Percentiles rank a stretch among this genome's conserved stretches.
phyloP scores from a whole-genome alignment of 2,888 invertebrate genomes.

The Trisateles emortualis region DNA sequence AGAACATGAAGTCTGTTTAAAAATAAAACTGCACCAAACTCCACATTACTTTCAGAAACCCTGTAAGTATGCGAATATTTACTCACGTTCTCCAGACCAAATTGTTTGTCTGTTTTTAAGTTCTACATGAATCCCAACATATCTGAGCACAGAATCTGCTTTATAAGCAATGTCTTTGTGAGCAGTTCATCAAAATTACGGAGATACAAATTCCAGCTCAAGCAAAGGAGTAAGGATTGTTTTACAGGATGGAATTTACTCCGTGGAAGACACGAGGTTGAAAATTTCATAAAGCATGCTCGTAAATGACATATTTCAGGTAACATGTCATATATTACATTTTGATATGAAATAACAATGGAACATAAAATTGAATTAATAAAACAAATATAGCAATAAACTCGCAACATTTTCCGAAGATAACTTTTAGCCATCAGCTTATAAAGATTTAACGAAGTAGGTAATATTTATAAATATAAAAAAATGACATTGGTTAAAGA shows the following conservation, averaged over 20 bases:
- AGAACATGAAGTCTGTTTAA: no score
- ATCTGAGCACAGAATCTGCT: conserved; percentile 31
- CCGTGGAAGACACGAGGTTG: conserved; percentile 3
- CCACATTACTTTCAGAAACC: no score
- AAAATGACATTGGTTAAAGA: no score
- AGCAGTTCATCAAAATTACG: conserved; percentile 49
- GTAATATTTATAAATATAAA: no score
- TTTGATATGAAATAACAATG: not conserved
- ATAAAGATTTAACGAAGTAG: no score
- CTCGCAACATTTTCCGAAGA: no score
- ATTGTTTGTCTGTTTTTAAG: not conserved
- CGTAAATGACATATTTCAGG: not conserved
- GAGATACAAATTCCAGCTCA: conserved; percentile 42
- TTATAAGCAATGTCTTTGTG: conserved; percentile 34
- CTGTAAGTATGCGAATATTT: no score
- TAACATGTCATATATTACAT: not conserved
- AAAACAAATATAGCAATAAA: no score
- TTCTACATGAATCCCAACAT: conserved; percentile 19
- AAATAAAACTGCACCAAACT: no score
- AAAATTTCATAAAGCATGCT: conserved; percentile 22
- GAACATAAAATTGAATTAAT: not conserved
- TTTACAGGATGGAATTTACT: conserved; percentile 35
- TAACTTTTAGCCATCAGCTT: no score
- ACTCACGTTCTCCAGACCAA: not conserved
- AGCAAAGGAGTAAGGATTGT: conserved; percentile 34